Evolutionary conservation across 2,888 invertebrate genomes (phyloP), one percentile per base, ranked within the genome.

Genomic region (Drosophila prostipennis): DNA sequence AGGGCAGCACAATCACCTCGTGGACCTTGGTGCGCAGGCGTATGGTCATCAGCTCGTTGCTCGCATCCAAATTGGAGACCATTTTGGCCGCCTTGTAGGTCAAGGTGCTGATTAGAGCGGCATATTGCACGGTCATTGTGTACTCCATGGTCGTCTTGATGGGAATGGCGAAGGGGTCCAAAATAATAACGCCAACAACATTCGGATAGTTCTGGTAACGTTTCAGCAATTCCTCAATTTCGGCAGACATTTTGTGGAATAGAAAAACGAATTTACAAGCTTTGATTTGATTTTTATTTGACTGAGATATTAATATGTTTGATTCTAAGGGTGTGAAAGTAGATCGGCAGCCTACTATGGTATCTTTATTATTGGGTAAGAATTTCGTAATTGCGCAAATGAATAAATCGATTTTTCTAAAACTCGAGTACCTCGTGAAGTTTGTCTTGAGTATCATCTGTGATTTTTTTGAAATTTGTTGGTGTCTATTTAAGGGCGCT

Each of bases 81-180:
- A 65, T 68, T 16, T 75, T 60, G n/a, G 64, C 55, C 14, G 43
- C 73, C 67, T 71, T 71, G 16, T 4, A 7, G 8, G 54, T 7
- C 7, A 71, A 23, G 10, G 39, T 73, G 32, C 54, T 64, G 23
- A 73, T 43, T 43, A 71, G 2, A 6, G 74, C 65, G 2, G 73
- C 54, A 14, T 71, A 71, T 7, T 71, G 70, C 2, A 71, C 36
- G 8, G 70, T 71, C 48, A 45, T 8, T 1, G 60, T 65, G 39
- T 76, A 75, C 6, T 74, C 74, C 51, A 76, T 36, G 14, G 69
- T 76, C n/a, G 77, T 70, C 53, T 76, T 76, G 34, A 76, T 77
- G 43, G 76, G 76, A 26, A 77, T 77, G 43, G 78, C 60, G 29
- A 70, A 74, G 1, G 39, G 40, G 40, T 76, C 78, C 43, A 77